Evolutionary conservation across 2,888 invertebrate genomes (phyloP), one percentile per base, ranked within the genome.

Genomic region (Agrochola lychnidis): DNA sequence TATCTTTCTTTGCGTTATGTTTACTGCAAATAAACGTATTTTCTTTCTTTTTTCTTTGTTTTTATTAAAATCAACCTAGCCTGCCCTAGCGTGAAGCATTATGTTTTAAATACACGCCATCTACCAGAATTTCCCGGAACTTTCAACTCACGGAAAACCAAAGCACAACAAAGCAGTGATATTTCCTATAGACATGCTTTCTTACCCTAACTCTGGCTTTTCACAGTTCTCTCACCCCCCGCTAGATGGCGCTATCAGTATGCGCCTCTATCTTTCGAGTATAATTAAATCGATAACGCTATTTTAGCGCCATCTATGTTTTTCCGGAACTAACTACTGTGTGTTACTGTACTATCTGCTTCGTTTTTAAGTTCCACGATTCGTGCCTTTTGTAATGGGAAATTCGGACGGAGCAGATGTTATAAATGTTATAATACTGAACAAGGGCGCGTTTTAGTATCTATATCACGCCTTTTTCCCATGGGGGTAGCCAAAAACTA

Each of bases 231-330:
- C 36, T 45, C 56, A 76, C 94, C 93, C 88, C 91, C 89, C 89
- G 40, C 42, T 40, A 94, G 94, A 93, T 92, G 93, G 89, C 91
- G 87, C 53, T 84, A 42, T 12, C 6, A 40, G 0, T 19, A 30
- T 22, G 30, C 2, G 2, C 1, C 9, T 12, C 10, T 25, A 22
- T 9, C 9, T 51, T 25, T 51, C 12, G 16, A 6, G 14, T 51
- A 6, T 19, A 40, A 36, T 19, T 14, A 30, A 66, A 48, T 56
- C 22, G 22, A 64, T 61, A 62, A 9, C 12, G 22, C 12, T 12
- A 30, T 19, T 48, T n/a, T 57, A 78, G 61, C 82, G 89, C 88
- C 90, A 89, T 89, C 91, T 91, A 42, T 78, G 40, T 51, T 88
- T 87, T 89, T 73, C 81, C 66, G 45, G 67, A 78, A 89, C 73